Percentiles rank a stretch among this genome's conserved stretches.
Conservation (phyloP, 92 coral and sea anemone species). For the Zoanthus sociatus region DNA sequence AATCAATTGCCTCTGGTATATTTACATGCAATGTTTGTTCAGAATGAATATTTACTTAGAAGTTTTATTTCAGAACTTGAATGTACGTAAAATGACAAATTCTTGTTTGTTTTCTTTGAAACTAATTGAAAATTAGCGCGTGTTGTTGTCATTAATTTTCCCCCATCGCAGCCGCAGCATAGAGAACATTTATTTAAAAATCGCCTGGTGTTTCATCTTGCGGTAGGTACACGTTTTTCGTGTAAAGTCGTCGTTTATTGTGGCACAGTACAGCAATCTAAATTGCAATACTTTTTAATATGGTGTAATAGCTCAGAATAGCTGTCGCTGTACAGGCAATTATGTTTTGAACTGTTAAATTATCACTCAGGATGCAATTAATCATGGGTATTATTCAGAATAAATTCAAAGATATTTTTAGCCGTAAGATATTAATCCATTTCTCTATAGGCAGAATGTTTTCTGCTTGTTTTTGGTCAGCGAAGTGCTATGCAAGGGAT, state of each 20-base stretch:
- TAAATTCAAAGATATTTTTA: too few species aligned
- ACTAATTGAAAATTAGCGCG: not conserved
- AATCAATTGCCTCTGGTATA: not conserved
- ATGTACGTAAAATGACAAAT: slow-evolving; percentile 21
- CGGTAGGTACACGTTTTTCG: not conserved
- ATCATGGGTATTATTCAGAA: not conserved
- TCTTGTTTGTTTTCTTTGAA: not conserved
- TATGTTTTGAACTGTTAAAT: not conserved
- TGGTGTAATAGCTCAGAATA: too few species aligned
- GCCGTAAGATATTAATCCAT: not conserved
- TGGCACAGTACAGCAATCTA: not conserved
- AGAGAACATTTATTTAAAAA: not conserved
- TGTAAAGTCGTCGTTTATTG: not conserved
- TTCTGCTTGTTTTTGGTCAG: not conserved
- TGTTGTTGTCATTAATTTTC: not conserved
- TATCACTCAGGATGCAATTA: not conserved
- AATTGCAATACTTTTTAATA: not conserved
- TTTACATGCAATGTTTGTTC: not conserved
- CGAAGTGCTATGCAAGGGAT: too few species aligned
- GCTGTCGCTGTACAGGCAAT: not conserved
- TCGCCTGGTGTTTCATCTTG: not conserved
- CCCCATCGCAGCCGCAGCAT: too few species aligned
- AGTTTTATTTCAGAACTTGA: not conserved
- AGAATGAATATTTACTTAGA: not conserved
- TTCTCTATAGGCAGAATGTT: not conserved